A percentile compares a stretch with the other conserved stretches of the same genome.
Conservation (phyloP, 2,113 vertebrate species). For the Oplegnathus fasciatus region DNA sequence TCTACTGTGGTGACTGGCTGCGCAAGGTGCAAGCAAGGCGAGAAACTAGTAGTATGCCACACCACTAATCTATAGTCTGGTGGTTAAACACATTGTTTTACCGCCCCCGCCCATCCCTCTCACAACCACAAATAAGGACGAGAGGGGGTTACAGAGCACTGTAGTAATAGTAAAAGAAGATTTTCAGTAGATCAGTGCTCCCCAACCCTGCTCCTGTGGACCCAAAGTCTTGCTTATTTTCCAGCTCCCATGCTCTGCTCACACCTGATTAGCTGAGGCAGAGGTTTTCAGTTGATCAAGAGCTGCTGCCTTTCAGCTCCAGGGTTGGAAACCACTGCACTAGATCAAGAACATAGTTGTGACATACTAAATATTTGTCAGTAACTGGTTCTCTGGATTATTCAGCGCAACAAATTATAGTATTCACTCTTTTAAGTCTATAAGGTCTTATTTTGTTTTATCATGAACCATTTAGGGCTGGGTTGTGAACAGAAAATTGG, state of each 20-base stretch:
- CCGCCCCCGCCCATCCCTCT: background rate
- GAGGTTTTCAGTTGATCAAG: background rate
- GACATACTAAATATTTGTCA: background rate
- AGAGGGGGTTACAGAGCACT: background rate
- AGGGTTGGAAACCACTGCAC: background rate
- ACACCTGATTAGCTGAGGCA: background rate
- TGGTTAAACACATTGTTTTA: background rate
- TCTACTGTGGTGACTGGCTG: background rate
- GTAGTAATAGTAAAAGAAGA: background rate
- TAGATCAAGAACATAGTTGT: background rate
- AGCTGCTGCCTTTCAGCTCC: background rate
- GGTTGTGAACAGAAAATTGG: background rate
- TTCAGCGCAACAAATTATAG: background rate
- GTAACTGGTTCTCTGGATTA: background rate
- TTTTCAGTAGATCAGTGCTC: background rate
- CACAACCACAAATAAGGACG: slow-evolving; percentile 1
- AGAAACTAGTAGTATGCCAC: background rate
- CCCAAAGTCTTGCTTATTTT: background rate
- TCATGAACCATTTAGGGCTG: background rate
- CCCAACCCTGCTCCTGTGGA: background rate
- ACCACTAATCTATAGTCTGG: background rate
- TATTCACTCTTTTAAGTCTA: background rate
- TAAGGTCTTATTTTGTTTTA: background rate
- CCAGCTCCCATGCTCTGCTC: background rate
- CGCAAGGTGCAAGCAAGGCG: background rate